Evolutionary conservation across 1,140 invertebrate genomes (phyloP).

Genomic region (Diachasmimorpha longicaudata): DNA sequence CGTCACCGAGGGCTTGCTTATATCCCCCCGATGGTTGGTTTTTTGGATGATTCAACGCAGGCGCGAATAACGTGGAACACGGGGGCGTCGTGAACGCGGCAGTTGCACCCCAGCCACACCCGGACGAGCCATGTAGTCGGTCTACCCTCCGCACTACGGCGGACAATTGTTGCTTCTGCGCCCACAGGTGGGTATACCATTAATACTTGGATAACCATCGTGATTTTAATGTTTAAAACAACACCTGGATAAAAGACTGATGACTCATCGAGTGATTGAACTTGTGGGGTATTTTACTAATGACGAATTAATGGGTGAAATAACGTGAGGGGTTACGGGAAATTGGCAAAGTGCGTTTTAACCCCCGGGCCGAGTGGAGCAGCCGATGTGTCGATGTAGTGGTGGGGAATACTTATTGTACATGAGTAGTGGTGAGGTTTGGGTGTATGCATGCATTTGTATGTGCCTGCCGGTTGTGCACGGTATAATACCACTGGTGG

Average conservation of each 20-base stretch:
- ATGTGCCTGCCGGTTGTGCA: conserved; percentile 23
- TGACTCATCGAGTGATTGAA: not conserved
- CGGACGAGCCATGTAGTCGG: conserved; percentile 63
- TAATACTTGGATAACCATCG: conserved; percentile 13
- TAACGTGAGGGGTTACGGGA: not conserved
- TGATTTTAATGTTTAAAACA: not conserved
- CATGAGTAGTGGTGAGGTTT: conserved; percentile 18
- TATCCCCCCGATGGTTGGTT: not conserved
- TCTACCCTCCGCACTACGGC: conserved; percentile 61
- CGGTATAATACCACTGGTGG: conserved; percentile 3
- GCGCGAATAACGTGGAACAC: conserved; percentile 43
- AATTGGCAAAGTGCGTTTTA: not conserved
- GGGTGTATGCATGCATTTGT: not conserved
- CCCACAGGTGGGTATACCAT: conserved; percentile 61
- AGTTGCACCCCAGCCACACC: conserved; percentile 63
- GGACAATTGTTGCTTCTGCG: conserved; percentile 65
- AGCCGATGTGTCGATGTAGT: not conserved
- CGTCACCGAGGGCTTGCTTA: conserved; percentile 23
- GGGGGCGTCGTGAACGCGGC: conserved; percentile 45
- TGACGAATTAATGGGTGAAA: too few relatives aligned
- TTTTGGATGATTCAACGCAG: conserved; percentile 36
- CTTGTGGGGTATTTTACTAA: not conserved
- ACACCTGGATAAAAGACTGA: not conserved
- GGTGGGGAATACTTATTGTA: not conserved
- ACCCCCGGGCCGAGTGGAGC: not conserved